Evolutionary conservation across 1,140 invertebrate genomes (phyloP).

Genomic region (Neomicropteryx cornuta): DNA sequence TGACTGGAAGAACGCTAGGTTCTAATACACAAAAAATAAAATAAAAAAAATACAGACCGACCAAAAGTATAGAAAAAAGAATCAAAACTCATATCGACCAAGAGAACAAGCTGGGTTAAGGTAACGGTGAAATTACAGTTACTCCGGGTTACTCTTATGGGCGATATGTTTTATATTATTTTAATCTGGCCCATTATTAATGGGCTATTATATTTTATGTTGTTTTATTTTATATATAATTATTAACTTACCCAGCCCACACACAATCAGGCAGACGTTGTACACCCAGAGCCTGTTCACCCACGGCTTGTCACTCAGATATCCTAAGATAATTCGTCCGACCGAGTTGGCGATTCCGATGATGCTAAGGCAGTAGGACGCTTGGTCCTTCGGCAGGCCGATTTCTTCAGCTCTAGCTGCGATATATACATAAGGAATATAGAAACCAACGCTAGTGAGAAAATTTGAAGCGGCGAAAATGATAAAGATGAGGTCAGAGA

Average conservation of each 20-base stretch:
- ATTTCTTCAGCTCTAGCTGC: conserved; percentile 52
- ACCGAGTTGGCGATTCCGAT: conserved; percentile 82
- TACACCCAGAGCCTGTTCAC: conserved; percentile 83
- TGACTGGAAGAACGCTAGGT: too few relatives aligned
- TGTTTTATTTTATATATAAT: too few relatives aligned
- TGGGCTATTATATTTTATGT: too few relatives aligned
- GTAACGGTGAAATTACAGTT: too few relatives aligned
- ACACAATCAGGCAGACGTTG: conserved; percentile 72
- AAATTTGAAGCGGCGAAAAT: conserved; percentile 90
- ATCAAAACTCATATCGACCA: too few relatives aligned
- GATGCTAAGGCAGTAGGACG: conserved; percentile 58
- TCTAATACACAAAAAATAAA: too few relatives aligned
- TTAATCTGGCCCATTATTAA: too few relatives aligned
- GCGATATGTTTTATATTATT: too few relatives aligned
- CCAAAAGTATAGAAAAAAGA: too few relatives aligned
- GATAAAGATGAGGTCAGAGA: conserved; percentile 80
- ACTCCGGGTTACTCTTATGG: too few relatives aligned
- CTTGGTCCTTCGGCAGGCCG: conserved; percentile 41
- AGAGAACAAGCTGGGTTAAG: too few relatives aligned
- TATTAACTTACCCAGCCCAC: conserved; percentile 69
- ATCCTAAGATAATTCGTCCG: conserved; percentile 78
- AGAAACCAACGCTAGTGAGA: conserved; percentile 92
- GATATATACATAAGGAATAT: conserved; percentile 84
- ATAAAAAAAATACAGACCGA: too few relatives aligned
- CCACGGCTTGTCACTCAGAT: conserved; percentile 77